A percentile compares a stretch with the other conserved stretches of the same genome.
phyloP scores from a whole-genome alignment of 2,888 invertebrate species.

The Cephalotes varians region DNA sequence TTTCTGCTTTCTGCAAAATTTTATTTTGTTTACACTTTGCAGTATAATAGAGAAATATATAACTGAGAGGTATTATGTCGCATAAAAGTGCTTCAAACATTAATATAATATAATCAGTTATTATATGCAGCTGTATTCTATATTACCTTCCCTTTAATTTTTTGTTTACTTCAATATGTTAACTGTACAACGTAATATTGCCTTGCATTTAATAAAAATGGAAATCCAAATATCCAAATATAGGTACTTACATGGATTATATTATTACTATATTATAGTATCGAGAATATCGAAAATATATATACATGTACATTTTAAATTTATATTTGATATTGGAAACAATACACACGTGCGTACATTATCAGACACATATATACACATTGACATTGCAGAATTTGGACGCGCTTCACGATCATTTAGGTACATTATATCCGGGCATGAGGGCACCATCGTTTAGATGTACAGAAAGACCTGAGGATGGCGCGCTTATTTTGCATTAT shows the following conservation, averaged over 20 bases:
- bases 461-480: slow-evolving; percentile 95
- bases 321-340: slow-evolving; percentile 22
- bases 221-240: slow-evolving; percentile 6
- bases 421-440: slow-evolving; percentile 98
- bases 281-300: neutral
- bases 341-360: neutral
- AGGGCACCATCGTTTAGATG: slow-evolving; percentile 98
- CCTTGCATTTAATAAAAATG: neutral
- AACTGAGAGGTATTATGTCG: neutral
- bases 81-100: slow-evolving; percentile 13
- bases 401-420: slow-evolving; percentile 97
- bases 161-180: neutral
- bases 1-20: neutral
- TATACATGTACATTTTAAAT: neutral
- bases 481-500: slow-evolving; percentile 96
- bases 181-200: neutral
- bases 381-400: slow-evolving; percentile 93
- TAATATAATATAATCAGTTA: neutral
- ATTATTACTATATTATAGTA: neutral
- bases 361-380: neutral
- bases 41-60: too few species aligned
- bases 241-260: neutral
- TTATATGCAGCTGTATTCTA: neutral
- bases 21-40: neutral
- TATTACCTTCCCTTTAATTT: neutral